Percentiles rank a stretch among this genome's conserved stretches.
These are phyloP conservation scores for Ambastaia sidthimunki DNA, from an alignment of 2,797 vertebrate species.

Conservation along the genomic window DNA sequence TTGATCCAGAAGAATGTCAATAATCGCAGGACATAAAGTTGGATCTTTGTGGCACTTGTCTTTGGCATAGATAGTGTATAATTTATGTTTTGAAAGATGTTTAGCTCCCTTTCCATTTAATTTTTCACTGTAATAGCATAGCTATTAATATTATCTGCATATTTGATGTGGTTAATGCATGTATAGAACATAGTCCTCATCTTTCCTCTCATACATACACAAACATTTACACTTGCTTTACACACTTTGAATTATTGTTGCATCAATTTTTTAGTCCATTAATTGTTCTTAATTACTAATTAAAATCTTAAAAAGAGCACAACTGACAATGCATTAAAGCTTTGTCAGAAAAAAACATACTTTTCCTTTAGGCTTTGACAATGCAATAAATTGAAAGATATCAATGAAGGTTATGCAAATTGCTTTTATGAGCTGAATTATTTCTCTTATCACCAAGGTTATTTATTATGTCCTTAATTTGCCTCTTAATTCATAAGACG, in stretches of 20 bases:
- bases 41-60: background rate
- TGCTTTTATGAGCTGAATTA: slow-evolving; percentile 66
- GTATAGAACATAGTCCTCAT: slow-evolving; percentile 66
- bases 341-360: slow-evolving; percentile 85
- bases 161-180: slow-evolving; percentile 69
- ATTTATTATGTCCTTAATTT: slow-evolving; percentile 69
- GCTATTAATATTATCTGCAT: slow-evolving; percentile 72
- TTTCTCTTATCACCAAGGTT: slow-evolving; percentile 63
- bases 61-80: background rate
- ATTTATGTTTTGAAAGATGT: background rate
- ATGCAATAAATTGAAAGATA: slow-evolving; percentile 74
- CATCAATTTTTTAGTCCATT: slow-evolving; percentile 89
- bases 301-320: slow-evolving; percentile 88
- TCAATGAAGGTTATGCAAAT: slow-evolving; percentile 72
- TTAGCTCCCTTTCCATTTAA: too few species aligned
- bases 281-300: slow-evolving; percentile 94
- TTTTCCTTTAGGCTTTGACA: slow-evolving; percentile 76
- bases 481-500: slow-evolving; percentile 54
- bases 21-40: too few species aligned
- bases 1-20: background rate
- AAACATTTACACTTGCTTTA: slow-evolving; percentile 57
- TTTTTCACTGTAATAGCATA: too few species aligned
- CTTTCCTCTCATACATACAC: slow-evolving; percentile 57
- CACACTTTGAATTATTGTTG: slow-evolving; percentile 74
- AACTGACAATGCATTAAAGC: slow-evolving; percentile 87